Base-by-base conservation (phyloP, 30 jellyfish, hydroid and myxozoan genomes). In the Hydra vulgaris region DNA sequence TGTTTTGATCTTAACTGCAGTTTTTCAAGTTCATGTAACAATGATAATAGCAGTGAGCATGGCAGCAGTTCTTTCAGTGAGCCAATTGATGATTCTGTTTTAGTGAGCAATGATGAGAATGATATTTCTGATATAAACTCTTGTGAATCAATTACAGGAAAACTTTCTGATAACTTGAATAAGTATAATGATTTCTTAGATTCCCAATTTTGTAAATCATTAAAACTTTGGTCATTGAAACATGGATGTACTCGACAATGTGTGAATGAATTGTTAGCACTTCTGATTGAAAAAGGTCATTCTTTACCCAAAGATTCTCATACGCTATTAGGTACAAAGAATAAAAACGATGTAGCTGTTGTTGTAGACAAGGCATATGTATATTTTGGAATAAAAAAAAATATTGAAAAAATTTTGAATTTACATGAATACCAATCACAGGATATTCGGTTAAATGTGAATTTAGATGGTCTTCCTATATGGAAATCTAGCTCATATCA, bases 391-490 rank as follows among this genome's bases (percentile, higher is more conserved):
- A 54, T 75, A 17, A 21, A 26, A 26, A 75, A 0, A 0, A 25
- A 26, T 25, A 26, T 75, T 53, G 70, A 75, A 0, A 53, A 26
- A 53, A 70, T 53, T 23, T 75, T 75, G 26, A 17, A 54, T 75
- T 21, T 25, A 25, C 22, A 25, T 22, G 5, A 25, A 75, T 25
- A 23, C 66, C 83, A 67, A 25, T 25, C 24, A 0, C 22, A 40
- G 18, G 56, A 74, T 24, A 74, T 74, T 74, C 17, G 55, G 55
- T 54, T 75, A 17, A 7, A 25, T 75, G 83, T 74, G 66, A 74
- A 74, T 53, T 23, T 75, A 25, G 83, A 75, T 74, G 82, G 82
- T 25, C 22, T 20, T 23, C 83, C 83, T 0, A 15, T 25, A 25
- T 75, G 56, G 26, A 75, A 75, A 22, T 75, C 83, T 25, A 75